Evolutionary conservation across 2,888 invertebrate species (phyloP).

Genomic region (Himalopsyche anomala): DNA sequence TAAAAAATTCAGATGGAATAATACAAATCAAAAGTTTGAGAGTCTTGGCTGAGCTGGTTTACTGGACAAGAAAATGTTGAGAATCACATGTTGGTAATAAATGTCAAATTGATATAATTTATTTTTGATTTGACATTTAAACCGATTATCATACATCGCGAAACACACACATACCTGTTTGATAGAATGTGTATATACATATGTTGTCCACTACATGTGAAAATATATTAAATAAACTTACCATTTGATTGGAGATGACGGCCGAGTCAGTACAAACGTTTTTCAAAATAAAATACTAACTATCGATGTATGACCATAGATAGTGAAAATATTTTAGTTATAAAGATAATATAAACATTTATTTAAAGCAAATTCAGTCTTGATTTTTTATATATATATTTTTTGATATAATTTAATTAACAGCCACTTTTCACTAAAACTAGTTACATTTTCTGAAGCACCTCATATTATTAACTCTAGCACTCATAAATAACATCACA

Average conservation of each 20-base stretch:
- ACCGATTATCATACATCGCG: no score
- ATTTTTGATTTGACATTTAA: no score
- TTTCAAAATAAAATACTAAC: neutral
- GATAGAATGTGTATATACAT: no score
- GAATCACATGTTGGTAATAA: no score
- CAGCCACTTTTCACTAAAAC: conserved; percentile 11
- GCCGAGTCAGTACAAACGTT: neutral
- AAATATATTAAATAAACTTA: neutral
- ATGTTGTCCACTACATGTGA: no score
- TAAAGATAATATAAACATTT: neutral
- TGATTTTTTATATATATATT: neutral
- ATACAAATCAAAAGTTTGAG: no score
- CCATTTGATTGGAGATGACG: neutral
- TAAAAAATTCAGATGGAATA: no score
- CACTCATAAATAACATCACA: neutral
- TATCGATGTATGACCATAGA: neutral
- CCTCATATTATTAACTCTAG: neutral
- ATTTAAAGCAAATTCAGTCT: conserved; percentile 32
- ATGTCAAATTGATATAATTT: no score
- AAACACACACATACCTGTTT: no score
- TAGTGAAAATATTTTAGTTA: neutral
- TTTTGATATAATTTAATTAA: conserved; percentile 10
- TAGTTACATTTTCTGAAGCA: neutral
- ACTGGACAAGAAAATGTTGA: no score
- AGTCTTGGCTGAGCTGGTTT: no score